Evolutionary conservation across 2,888 invertebrate species (phyloP), one percentile per base, ranked within the genome.

Genomic region (Polydrusus tereticollis): DNA sequence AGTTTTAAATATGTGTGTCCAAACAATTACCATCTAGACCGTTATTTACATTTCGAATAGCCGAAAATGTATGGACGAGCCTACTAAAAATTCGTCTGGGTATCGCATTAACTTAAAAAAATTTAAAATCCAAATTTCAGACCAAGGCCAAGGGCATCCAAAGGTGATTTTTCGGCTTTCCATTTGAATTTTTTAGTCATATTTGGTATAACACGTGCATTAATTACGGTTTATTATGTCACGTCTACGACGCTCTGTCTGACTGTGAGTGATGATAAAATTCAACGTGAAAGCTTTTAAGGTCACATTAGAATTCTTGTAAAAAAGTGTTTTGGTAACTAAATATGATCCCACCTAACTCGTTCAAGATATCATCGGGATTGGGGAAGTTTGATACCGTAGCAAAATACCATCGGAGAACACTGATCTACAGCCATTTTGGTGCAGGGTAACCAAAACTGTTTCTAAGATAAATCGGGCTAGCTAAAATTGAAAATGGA

Each of bases 101-200:
- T 68, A 64, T 52, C 60, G 47, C 67, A 74, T 65, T 67, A 75
- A 65, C 67, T 69, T n/a, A 62, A 72, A 69, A 69, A 45, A 60
- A 76, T 77, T 77, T 75, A 72, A 76, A 77, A 76, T 70, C 69
- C 74, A 77, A 77, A 76, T 77, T 71, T 71, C 59, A 52, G 47
- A 73, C 72, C 77, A 78, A 78, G 78, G 78, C 74, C 72, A 78
- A 78, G 78, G 78, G 77, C 69, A 78, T 62, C 62, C 65, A 70
- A 77, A 78, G 77, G 78, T 76, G 78, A 78, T 69, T 65, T 71
- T 71, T 71, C 65, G 71, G 59, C 71, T 65, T 55, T 55, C 18
- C 52, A 55, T 55, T 55, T 55, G 16, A 55, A 55, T 55, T 29
- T 55, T 55, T 55, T 52, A 52, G 26, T 55, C 52, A 29, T 55